Evolutionary conservation across 2,797 vertebrate genomes (phyloP).

Genomic region (Sciurus vulgaris): DNA sequence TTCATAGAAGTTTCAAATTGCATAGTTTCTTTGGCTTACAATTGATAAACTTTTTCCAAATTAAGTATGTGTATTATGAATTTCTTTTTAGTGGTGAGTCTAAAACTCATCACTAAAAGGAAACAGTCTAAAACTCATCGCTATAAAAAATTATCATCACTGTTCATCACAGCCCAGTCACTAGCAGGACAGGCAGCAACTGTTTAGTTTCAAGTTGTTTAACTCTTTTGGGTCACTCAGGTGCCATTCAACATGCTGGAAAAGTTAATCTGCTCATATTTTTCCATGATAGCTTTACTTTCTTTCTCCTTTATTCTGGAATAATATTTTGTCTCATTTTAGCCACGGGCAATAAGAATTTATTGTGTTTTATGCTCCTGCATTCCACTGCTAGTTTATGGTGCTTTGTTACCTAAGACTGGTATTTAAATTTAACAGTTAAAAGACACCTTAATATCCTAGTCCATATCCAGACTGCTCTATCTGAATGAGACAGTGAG

Average conservation of each 20-base stretch:
- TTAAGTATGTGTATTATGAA: background rate
- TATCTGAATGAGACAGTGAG: conserved; percentile 54
- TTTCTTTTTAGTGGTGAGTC: background rate
- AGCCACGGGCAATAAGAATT: conserved; percentile 74
- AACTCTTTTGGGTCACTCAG: background rate
- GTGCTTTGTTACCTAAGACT: conserved; percentile 70
- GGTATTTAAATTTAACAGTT: conserved; percentile 75
- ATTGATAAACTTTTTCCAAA: conserved; percentile 36
- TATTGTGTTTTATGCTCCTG: conserved; percentile 70
- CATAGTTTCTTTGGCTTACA: conserved; percentile 22
- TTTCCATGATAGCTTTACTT: conserved; percentile 63
- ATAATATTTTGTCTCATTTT: conserved; percentile 77
- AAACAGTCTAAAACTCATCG: conserved; percentile 1
- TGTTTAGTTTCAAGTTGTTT: conserved; percentile 50
- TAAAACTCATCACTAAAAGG: background rate
- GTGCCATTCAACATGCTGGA: conserved; percentile 35
- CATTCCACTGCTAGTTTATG: conserved; percentile 67
- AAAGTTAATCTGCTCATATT: conserved; percentile 51
- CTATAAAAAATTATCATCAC: background rate
- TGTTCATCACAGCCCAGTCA: background rate
- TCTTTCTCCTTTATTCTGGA: conserved; percentile 71
- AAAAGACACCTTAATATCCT: conserved; percentile 60
- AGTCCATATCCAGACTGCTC: conserved; percentile 62
- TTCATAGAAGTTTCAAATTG: conserved; percentile 11
- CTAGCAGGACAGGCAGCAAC: background rate